These are phyloP conservation scores for Hoplodrina ambigua DNA, from an alignment of 2,888 invertebrate species.

Conservation along the genomic window DNA sequence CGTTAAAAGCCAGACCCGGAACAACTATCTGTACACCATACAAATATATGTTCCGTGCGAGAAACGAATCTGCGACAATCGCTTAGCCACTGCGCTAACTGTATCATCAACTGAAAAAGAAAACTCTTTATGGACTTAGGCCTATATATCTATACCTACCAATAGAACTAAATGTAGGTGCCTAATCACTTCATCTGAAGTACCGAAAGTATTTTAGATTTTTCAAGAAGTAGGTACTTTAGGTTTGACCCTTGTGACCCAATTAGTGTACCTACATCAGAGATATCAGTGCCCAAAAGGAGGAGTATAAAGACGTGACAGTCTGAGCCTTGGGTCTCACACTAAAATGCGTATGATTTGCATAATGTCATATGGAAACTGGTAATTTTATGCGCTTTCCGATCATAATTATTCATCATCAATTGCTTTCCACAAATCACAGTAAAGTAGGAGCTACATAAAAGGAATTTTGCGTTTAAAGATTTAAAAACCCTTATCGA, in stretches of 20 bases:
- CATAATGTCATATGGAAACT: not conserved
- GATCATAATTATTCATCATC: not conserved
- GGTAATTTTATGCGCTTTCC: not conserved
- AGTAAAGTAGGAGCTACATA: not conserved
- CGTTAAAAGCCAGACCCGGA: too few relatives aligned
- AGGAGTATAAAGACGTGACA: not conserved
- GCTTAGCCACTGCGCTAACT: too few relatives aligned
- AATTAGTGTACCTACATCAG: conserved; percentile 14
- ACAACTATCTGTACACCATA: too few relatives aligned
- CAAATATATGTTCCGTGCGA: too few relatives aligned
- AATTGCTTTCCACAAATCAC: not conserved
- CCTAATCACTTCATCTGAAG: not conserved
- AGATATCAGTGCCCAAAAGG: conserved; percentile 1
- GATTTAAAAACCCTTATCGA: not conserved
- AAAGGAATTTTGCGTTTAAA: not conserved
- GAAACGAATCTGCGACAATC: too few relatives aligned
- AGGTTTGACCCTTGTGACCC: conserved; percentile 1
- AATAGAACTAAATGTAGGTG: not conserved
- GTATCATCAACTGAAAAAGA: not conserved
- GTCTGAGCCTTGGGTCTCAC: not conserved
- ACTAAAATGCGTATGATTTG: too few relatives aligned
- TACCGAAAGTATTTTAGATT: conserved; percentile 14
- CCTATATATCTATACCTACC: too few relatives aligned
- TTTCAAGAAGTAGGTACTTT: conserved; percentile 5
- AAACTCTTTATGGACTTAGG: not conserved